phyloP scores from a whole-genome alignment of 2,888 invertebrate species.

The Chouioia cunea region DNA sequence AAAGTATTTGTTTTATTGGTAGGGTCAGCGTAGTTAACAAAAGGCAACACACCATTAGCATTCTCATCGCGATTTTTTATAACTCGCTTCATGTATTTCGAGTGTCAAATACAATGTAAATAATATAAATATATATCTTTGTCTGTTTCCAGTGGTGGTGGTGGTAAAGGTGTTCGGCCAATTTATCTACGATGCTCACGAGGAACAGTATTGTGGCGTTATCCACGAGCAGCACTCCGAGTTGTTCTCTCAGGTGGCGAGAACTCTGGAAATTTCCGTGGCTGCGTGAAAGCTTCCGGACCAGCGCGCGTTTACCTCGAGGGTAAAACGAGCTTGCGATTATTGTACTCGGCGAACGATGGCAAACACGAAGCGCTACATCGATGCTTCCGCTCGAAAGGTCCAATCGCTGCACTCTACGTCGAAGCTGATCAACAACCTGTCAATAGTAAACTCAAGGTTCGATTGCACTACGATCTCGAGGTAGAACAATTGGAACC shows the following conservation, averaged over 20 bases:
- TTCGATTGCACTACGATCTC: slow-evolving; percentile 78
- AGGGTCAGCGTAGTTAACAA: too few species aligned
- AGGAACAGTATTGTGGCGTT: slow-evolving; percentile 81
- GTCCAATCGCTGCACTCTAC: slow-evolving; percentile 72
- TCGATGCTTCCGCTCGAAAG: slow-evolving; percentile 69
- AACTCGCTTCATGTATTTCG: too few species aligned
- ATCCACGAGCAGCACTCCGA: slow-evolving; percentile 81
- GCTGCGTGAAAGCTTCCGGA: slow-evolving; percentile 76
- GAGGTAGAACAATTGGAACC: slow-evolving; percentile 66
- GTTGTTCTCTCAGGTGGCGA: slow-evolving; percentile 72
- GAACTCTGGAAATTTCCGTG: slow-evolving; percentile 72
- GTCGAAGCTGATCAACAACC: slow-evolving; percentile 69
- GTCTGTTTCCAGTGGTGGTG: slow-evolving; percentile 72
- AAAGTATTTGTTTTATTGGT: too few species aligned
- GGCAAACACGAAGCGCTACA: slow-evolving; percentile 70
- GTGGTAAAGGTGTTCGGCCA: slow-evolving; percentile 78
- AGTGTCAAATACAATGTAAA: not conserved
- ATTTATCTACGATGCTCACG: slow-evolving; percentile 82
- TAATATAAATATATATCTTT: not conserved
- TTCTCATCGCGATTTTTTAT: too few species aligned
- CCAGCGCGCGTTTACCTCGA: slow-evolving; percentile 65
- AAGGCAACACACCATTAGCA: too few species aligned
- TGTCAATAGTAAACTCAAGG: slow-evolving; percentile 48
- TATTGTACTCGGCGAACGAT: slow-evolving; percentile 66
- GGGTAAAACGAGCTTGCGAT: slow-evolving; percentile 66